Evolutionary conservation across 2,797 vertebrate species (phyloP).

Genomic region (Phrynocephalus forsythii): DNA sequence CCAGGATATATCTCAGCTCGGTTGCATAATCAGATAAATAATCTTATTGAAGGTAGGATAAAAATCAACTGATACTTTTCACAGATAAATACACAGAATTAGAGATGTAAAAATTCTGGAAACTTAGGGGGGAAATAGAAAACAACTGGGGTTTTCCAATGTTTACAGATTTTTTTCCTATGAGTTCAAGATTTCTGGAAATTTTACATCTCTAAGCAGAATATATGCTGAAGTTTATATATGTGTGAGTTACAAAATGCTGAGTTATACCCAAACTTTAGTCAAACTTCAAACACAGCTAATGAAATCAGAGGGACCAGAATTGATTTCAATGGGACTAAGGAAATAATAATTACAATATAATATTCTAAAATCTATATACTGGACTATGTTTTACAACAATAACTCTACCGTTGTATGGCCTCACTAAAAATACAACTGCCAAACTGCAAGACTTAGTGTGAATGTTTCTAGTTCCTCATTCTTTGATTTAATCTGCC

Average conservation of each 20-base stretch:
- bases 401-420: neutral
- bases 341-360: neutral
- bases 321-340: neutral
- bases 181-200: too few species aligned
- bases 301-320: neutral
- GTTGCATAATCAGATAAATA: too few species aligned
- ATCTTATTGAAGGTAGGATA: too few species aligned
- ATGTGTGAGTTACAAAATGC: neutral
- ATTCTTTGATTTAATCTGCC: neutral
- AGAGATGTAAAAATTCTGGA: too few species aligned
- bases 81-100: neutral
- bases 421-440: neutral
- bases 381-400: neutral
- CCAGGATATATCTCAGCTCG: too few species aligned
- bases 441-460: neutral
- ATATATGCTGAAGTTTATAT: neutral
- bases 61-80: neutral
- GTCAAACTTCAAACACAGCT: neutral
- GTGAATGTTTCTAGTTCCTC: neutral
- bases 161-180: too few species aligned
- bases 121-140: too few species aligned
- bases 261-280: neutral
- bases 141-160: too few species aligned
- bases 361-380: neutral
- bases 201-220: neutral